Evolutionary conservation across 2,888 invertebrate species (phyloP), one percentile per base, ranked within the genome.

Genomic region (Acleris cristana): DNA sequence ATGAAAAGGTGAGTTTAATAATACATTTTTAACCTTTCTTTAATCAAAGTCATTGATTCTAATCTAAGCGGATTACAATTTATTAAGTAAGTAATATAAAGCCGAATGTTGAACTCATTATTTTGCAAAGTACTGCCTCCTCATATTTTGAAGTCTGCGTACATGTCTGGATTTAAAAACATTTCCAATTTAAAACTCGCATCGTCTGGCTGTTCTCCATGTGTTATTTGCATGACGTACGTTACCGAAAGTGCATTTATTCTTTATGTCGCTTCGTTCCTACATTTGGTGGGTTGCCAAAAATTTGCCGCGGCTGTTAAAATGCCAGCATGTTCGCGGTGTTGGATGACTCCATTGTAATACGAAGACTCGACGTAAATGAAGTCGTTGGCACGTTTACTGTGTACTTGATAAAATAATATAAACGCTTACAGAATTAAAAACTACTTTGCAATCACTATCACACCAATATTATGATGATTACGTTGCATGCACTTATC

Each of bases 1-100:
- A 91, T 79, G 88, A 91, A 75, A 91, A 92, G 89, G 93, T 93
- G 62, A 75, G 74, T 16, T 49, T 1, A 19, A 21, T 26, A 19
- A 19, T 18, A n/a, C 5, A n/a, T 45, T 48, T 40, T 40, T 40
- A 14, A 0, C 40, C 14, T 40, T 40, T 40, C 5, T 40, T 14
- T 1, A 40, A 14, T 40, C 14, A 14, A 14, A 14, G 14, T 14
- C 40, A 4, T 14, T 14, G 40, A 40, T 40, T 40, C 14, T 4
- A 14, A 40, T 40, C 14, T 14, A 26, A 26, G 26, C 26, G 8
- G 26, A 26, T 26, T 26, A 8, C 1, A 30, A 30, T 30, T 30
- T 1, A 8, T 8, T 8, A 8, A 30, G 7, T 30, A 3, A 3
- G 2, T 26, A 26, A 30, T 8, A 30, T 30, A 30, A 30, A 34